These are phyloP conservation scores for Moxostoma hubbsi DNA, from an alignment of 2,797 vertebrate species.

Conservation along the genomic window DNA sequence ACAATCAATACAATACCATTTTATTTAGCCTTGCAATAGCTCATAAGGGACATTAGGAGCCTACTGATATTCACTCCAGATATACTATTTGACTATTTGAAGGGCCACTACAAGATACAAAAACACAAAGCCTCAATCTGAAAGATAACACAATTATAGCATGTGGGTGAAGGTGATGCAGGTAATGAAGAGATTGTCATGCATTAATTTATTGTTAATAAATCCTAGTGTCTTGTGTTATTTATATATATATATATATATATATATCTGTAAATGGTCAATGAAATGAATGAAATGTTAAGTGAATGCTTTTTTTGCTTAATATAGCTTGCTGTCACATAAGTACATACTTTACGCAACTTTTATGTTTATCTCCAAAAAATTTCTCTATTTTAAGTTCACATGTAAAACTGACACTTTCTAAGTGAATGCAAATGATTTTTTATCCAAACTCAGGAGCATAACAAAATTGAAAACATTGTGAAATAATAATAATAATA, in stretches of 20 bases:
- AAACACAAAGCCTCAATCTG: constrained; percentile 17
- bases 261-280: too few species aligned
- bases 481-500: neutral
- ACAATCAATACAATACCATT: constrained; percentile 55
- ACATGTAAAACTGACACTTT: constrained; percentile 59
- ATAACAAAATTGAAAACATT: neutral
- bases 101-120: constrained; percentile 37
- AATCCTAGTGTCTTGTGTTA: constrained; percentile 49
- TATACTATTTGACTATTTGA: constrained; percentile 25
- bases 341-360: constrained; percentile 59
- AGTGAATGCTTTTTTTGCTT: constrained; percentile 64
- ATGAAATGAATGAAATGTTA: constrained; percentile 45
- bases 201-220: constrained; percentile 80
- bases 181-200: constrained; percentile 84
- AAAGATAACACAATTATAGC: constrained; percentile 63
- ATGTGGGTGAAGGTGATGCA: constrained; percentile 63
- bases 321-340: constrained; percentile 64
- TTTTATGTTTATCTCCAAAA: constrained; percentile 52
- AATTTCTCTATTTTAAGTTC: constrained; percentile 48
- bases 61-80: constrained; percentile 46
- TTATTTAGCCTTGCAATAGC: constrained; percentile 47
- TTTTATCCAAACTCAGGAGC: constrained; percentile 9
- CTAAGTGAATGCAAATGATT: constrained; percentile 50
- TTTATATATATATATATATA: too few species aligned
- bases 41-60: constrained; percentile 34